These are phyloP conservation scores for Petrolisthes cinctipes DNA, from an alignment of 2,888 invertebrate species.

Conservation along the genomic window DNA sequence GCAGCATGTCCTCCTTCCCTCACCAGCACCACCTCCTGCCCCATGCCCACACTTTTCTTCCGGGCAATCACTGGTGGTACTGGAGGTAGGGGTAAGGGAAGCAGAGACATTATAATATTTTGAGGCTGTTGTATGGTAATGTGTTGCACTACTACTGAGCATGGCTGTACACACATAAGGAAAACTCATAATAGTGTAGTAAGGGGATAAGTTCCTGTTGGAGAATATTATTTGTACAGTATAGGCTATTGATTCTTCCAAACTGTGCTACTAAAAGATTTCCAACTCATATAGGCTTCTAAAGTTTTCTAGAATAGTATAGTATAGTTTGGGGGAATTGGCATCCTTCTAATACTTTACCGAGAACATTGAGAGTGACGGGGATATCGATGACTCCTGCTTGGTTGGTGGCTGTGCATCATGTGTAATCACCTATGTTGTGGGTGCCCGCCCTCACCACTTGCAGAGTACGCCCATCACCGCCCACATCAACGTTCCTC, in stretches of 20 bases:
- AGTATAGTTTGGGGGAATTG: no score
- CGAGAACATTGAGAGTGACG: constrained; percentile 32
- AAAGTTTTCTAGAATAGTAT: neutral
- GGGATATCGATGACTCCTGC: constrained; percentile 42
- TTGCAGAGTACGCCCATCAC: constrained; percentile 26
- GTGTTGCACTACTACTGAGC: no score
- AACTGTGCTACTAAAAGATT: no score
- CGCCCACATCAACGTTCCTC: constrained; percentile 43
- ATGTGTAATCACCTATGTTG: constrained; percentile 75
- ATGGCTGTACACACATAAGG: no score
- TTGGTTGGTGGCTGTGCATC: constrained; percentile 75
- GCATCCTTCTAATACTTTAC: constrained; percentile 24
- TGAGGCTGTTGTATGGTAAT: no score
- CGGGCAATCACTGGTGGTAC: constrained; percentile 49
- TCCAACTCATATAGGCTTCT: no score
- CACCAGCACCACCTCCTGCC: constrained; percentile 64
- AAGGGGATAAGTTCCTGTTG: neutral
- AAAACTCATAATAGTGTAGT: no score
- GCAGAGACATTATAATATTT: no score
- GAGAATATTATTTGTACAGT: neutral
- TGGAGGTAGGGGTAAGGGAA: constrained; percentile 11
- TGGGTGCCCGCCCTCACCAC: constrained; percentile 35
- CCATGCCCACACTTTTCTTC: constrained; percentile 20
- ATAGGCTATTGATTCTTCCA: neutral
- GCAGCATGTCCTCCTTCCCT: constrained; percentile 68